Evolutionary conservation across 2,797 vertebrate species (phyloP), one percentile per base, ranked within the genome.

Genomic region (Todus mexicanus): DNA sequence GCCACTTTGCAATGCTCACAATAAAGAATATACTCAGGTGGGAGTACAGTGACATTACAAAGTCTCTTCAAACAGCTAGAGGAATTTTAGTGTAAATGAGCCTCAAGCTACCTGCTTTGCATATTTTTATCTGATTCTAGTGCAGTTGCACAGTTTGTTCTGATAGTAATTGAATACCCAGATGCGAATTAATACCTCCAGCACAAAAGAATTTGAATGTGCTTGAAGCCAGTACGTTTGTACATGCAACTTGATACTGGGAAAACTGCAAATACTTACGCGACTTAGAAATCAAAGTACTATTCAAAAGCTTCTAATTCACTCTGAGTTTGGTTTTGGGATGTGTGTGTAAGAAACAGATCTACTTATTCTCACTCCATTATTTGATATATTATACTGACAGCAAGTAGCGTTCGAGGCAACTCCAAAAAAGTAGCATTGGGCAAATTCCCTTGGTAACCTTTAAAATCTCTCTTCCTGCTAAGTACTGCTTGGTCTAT

Each of bases 21-120:
- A 73, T 86, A 88, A 93, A 78, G 79, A 81, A 72, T 16, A 61
- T 31, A 23, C 70, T 95, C 83, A 90, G 74, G 74, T 91, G 87
- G 91, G 80, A 91, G 73, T 68, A 75, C 60, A 70, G 63, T 73
- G 80, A 81, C 64, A 84, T 90, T 91, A 84, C 37, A 84, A 87
- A 93, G 40, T 56, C 77, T 93, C 77, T 91, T 79, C 91, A 94
- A 95, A 92, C 70, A 91, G 65, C 75, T 20, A 83, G 70, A 94
- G 73, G 82, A 92, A 69, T 91, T 95, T 91, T 51, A 85, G 87
- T 73, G 76, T 51, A 94, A 86, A 94, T 73, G 68, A 92, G 66
- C 93, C 87, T 93, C 79, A 69, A 96, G 91, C 83, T 89, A 88
- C 87, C 68, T 81, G 65, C 47, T 94, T 95, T 95, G 85, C 91